phyloP scores from a whole-genome alignment of 2,888 invertebrate genomes.

The Elgonia sp. region DNA sequence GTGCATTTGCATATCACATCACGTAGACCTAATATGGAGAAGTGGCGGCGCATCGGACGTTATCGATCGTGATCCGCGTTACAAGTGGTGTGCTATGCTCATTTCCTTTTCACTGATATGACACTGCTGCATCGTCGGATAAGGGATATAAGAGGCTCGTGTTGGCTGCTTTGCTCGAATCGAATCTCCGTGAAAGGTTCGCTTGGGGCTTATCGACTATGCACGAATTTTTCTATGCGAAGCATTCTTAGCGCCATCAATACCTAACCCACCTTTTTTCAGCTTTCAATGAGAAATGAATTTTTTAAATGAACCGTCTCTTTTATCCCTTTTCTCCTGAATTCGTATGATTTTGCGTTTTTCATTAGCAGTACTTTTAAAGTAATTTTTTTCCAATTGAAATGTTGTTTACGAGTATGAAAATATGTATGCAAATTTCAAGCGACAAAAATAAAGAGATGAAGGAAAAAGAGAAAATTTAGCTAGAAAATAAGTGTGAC shows the following conservation, averaged over 20 bases:
- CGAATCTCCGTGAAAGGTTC: slow-evolving; percentile 63
- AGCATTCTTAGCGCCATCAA: slow-evolving; percentile 59
- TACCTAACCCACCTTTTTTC: background rate
- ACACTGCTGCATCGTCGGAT: slow-evolving; percentile 68
- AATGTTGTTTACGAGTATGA: background rate
- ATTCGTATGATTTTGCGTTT: background rate
- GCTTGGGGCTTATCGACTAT: slow-evolving; percentile 62
- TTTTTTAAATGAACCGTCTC: slow-evolving; percentile 35
- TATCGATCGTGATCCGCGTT: slow-evolving; percentile 71
- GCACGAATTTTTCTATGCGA: slow-evolving; percentile 52
- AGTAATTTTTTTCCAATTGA: background rate
- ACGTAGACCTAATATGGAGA: slow-evolving; percentile 70
- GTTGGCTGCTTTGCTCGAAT: slow-evolving; percentile 41
- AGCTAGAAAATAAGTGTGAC: background rate
- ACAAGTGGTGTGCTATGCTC: slow-evolving; percentile 70
- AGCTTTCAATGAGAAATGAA: slow-evolving; percentile 44
- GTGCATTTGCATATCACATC: slow-evolving; percentile 65
- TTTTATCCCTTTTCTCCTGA: background rate
- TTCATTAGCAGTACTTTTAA: background rate
- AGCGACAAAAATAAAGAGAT: no score
- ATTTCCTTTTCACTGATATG: slow-evolving; percentile 73
- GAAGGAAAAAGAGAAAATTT: background rate
- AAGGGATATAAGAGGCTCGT: slow-evolving; percentile 63
- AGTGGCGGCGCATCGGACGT: slow-evolving; percentile 54
- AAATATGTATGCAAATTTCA: no score